These are phyloP conservation scores for Neotoma lepida DNA, from an alignment of 2,113 vertebrate species.

Conservation along the genomic window DNA sequence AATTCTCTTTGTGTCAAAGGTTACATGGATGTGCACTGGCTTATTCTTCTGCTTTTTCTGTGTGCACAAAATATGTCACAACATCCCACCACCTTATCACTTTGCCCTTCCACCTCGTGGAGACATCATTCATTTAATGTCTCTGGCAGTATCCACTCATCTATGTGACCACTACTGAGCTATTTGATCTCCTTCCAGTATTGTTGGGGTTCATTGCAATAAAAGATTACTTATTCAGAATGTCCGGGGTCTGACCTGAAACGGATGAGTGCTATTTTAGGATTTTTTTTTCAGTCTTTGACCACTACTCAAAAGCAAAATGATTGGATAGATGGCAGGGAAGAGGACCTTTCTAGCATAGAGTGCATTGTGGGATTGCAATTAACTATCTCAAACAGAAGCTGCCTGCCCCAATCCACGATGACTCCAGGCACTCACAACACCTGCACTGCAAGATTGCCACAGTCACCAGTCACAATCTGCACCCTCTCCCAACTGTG, in stretches of 20 bases:
- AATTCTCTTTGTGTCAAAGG: not conserved
- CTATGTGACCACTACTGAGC: not conserved
- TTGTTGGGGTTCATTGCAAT: not conserved
- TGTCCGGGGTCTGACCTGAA: not conserved
- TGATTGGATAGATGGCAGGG: too few relatives aligned
- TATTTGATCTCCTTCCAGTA: not conserved
- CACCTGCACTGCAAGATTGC: not conserved
- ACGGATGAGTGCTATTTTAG: not conserved
- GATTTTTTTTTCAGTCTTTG: not conserved
- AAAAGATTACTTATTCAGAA: not conserved
- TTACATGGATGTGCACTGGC: not conserved
- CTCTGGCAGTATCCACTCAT: not conserved
- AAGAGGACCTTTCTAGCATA: not conserved
- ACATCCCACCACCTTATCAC: not conserved
- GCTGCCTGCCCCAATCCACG: not conserved
- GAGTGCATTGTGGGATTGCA: conserved; percentile 9
- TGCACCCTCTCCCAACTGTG: not conserved
- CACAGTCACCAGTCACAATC: not conserved
- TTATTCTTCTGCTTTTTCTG: not conserved
- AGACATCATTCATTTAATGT: not conserved
- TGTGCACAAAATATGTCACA: conserved; percentile 1
- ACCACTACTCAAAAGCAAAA: not conserved
- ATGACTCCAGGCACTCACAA: not conserved
- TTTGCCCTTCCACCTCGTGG: not conserved
- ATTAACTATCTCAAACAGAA: conserved; percentile 38